phyloP scores from a whole-genome alignment of 2,888 invertebrate species.

The Caenorhabditis sinica region DNA sequence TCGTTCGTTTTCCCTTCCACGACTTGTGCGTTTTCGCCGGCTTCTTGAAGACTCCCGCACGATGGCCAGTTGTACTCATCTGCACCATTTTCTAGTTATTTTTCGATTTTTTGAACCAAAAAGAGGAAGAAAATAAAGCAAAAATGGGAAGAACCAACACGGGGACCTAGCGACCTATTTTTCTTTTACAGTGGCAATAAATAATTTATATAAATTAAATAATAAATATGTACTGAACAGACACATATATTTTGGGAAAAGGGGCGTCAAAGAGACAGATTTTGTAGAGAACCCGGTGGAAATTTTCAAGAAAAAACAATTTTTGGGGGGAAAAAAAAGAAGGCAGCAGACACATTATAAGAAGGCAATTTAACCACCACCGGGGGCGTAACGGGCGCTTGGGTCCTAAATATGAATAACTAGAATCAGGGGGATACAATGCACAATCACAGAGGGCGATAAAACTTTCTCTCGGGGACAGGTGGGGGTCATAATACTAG shows the following conservation, averaged over 20 bases:
- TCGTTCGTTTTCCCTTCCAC: slow-evolving; percentile 91
- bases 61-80: slow-evolving; percentile 86
- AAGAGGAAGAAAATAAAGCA: background rate
- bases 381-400: slow-evolving; percentile 19
- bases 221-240: slow-evolving; percentile 60
- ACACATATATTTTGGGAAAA: slow-evolving; percentile 34
- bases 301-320: slow-evolving; percentile 16
- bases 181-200: slow-evolving; percentile 40
- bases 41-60: slow-evolving; percentile 93
- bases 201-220: slow-evolving; percentile 56
- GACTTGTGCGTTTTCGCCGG: slow-evolving; percentile 95
- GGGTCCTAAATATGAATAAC: slow-evolving; percentile 15
- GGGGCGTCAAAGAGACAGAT: slow-evolving; percentile 3
- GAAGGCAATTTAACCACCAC: slow-evolving; percentile 32
- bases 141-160: slow-evolving; percentile 41
- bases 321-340: slow-evolving; percentile 8
- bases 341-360: no score
- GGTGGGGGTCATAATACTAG: slow-evolving; percentile 11
- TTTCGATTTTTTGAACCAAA: background rate
- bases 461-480: slow-evolving; percentile 57
- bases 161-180: background rate
- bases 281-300: slow-evolving; percentile 43
- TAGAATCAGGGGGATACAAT: slow-evolving; percentile 56
- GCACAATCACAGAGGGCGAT: slow-evolving; percentile 57
- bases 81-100: background rate